Percentiles rank a stretch among this genome's conserved stretches.
Conservation (phyloP, 2,888 invertebrate species). For the Bibio marci region DNA sequence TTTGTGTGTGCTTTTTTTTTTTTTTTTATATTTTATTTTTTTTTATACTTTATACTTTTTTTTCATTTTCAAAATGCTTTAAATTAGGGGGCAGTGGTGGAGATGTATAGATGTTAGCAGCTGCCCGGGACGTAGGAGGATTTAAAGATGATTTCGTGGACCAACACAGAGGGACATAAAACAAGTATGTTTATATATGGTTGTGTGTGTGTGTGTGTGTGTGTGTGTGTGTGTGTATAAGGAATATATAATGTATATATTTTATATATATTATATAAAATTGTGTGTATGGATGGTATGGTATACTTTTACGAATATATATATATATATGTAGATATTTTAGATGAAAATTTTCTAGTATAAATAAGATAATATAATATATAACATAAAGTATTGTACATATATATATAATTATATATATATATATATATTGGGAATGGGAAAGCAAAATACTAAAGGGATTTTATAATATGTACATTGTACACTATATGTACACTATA, state of each 20-base stretch:
- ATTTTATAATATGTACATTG: constrained; percentile 1
- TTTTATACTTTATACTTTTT: no score
- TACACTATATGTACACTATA: background rate
- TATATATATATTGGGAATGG: background rate
- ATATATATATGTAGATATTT: no score
- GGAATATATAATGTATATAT: no score
- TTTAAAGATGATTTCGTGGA: constrained; percentile 4
- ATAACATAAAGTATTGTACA: no score
- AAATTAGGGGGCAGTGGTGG: background rate
- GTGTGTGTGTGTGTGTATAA: no score
- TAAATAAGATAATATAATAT: no score
- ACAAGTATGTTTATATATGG: background rate
- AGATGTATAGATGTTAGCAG: background rate
- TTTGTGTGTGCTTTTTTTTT: background rate
- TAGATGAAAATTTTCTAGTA: no score
- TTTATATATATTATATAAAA: background rate
- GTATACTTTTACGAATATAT: background rate
- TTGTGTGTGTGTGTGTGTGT: background rate
- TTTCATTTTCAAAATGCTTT: constrained; percentile 1
- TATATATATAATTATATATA: no score
- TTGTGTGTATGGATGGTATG: background rate
- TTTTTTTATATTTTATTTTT: no score
- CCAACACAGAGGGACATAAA: constrained; percentile 3
- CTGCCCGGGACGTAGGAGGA: constrained; percentile 5
- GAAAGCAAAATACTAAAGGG: constrained; percentile 3